Evolutionary conservation across 2,888 invertebrate species (phyloP), one percentile per base, ranked within the genome.

Genomic region (Trissolcus brochymenae): DNA sequence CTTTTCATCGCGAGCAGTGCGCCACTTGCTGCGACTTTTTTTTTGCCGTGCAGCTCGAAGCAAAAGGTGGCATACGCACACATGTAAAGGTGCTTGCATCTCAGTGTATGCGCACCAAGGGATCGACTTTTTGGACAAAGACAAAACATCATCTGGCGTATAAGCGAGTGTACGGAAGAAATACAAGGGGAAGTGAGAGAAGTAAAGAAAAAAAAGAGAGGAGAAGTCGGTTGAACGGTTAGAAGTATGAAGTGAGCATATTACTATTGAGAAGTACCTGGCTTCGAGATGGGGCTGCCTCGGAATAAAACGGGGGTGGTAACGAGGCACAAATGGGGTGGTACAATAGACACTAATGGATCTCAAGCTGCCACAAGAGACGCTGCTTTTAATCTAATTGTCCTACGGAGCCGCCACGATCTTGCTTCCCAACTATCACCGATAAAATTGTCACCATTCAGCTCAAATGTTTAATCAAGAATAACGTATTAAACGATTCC

Each of bases 311-410:
- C 82, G 82, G 83, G 82, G 85, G 81, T 81, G 85, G 83, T 79
- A 84, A 81, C 83, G 84, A 85, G 85, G 85, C 84, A 83, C 85
- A 87, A 89, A 88, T 88, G 88, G 88, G 86, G 86, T 86, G 87
- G 86, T 86, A 89, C 88, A 89, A 89, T 89, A 86, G 88, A 87
- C 86, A 84, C 89, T 89, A 89, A 89, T 89, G 89, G 89, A 89
- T 88, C 88, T 88, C 88, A 86, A 89, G 89, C 88, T 84, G 87
- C 87, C 87, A 87, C 87, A 86, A 88, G 88, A 88, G 88, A 87
- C 88, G 89, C 88, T 88, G 88, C 88, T 89, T 89, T 89, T 89
- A 89, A 89, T 89, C 89, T 88, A 89, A 89, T 89, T 87, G 88
- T 89, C 88, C 89, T 87, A 84, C 85, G 82, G 83, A 83, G 84